Percentiles rank a stretch among this genome's conserved stretches.
Evolutionary conservation across 2,113 vertebrate genomes (phyloP).

Genomic region (Uria aalge): DNA sequence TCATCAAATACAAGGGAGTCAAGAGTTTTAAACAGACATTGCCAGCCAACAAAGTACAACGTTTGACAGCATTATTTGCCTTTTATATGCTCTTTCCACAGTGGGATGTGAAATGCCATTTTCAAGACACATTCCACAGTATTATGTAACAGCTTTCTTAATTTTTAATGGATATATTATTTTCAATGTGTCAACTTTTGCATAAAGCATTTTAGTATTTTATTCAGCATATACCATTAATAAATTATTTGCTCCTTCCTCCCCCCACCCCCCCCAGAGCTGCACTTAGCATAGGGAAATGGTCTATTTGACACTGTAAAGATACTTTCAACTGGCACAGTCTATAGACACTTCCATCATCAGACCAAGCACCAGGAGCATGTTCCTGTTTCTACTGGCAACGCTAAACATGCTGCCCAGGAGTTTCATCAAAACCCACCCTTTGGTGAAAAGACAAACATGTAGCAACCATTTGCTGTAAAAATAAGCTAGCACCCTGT

Average conservation of each 20-base stretch:
- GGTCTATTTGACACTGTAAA: conserved; percentile 43
- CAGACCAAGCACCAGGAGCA: background rate
- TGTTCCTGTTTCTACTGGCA: background rate
- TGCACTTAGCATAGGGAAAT: conserved; percentile 21
- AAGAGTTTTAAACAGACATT: conserved; percentile 37
- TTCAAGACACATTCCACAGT: conserved; percentile 42
- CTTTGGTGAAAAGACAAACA: background rate
- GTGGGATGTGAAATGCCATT: conserved; percentile 25
- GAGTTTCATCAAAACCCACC: background rate
- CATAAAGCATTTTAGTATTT: conserved; percentile 64
- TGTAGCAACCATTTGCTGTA: background rate
- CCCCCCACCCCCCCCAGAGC: background rate
- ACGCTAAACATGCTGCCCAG: background rate
- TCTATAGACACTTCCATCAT: background rate
- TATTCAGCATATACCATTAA: conserved; percentile 50
- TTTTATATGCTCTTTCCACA: conserved; percentile 15
- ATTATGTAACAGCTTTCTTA: conserved; percentile 43
- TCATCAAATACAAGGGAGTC: conserved; percentile 29
- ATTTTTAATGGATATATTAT: conserved; percentile 37
- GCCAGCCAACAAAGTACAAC: conserved; percentile 24
- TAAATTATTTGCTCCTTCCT: conserved; percentile 52
- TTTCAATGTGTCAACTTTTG: conserved; percentile 44
- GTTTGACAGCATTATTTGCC: conserved; percentile 21
- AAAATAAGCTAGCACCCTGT: conserved; percentile 9
- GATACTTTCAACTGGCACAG: conserved; percentile 21